phyloP scores from a whole-genome alignment of 2,797 vertebrate genomes.

The Gephyroberyx darwinii region DNA sequence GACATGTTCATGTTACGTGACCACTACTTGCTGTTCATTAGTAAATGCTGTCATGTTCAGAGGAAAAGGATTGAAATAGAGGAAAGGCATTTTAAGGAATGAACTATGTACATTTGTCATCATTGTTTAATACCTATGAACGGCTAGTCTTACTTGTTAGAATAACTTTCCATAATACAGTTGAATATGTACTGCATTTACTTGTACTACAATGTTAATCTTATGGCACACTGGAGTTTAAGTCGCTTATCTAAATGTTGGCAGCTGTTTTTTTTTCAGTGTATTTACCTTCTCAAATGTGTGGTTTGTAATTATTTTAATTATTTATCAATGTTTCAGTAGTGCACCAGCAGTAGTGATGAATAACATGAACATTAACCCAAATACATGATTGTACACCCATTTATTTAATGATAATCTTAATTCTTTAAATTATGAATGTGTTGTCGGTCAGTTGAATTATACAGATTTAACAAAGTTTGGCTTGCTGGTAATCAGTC shows the following conservation, averaged over 20 bases:
- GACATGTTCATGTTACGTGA: background rate
- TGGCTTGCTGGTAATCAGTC: constrained; percentile 8
- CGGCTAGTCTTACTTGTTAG: background rate
- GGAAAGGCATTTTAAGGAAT: background rate
- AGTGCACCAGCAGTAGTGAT: constrained; percentile 19
- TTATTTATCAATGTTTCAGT: constrained; percentile 23
- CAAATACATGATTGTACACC: background rate
- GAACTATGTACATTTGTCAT: background rate
- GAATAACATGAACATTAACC: constrained; percentile 7
- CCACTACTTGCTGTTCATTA: background rate
- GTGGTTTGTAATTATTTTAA: constrained; percentile 9
- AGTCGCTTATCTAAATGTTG: constrained; percentile 26
- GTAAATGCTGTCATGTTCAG: background rate
- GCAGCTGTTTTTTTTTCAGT: constrained; percentile 39
- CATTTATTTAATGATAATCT: background rate
- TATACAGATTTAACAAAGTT: constrained; percentile 24
- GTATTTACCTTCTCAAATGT: constrained; percentile 25
- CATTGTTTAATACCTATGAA: background rate
- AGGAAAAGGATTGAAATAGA: background rate
- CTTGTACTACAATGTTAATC: constrained; percentile 9
- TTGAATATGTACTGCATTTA: background rate
- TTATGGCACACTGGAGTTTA: constrained; percentile 35
- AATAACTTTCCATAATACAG: background rate
- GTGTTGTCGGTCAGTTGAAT: background rate
- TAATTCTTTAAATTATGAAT: background rate